These are phyloP conservation scores for Habropoda laboriosa DNA, from an alignment of 1,140 invertebrate species.

Conservation along the genomic window DNA sequence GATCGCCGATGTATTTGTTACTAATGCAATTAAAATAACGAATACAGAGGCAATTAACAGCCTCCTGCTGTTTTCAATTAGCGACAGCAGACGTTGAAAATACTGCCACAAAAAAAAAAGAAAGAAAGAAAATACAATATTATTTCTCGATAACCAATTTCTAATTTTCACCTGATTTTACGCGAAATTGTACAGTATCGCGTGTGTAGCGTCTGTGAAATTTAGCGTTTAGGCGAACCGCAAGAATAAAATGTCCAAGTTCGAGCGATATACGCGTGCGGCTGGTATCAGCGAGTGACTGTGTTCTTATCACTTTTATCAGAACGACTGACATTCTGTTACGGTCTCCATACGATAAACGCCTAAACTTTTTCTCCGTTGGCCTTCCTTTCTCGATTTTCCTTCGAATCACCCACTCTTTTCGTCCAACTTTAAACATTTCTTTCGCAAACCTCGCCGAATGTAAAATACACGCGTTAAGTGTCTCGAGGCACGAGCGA, in stretches of 20 bases:
- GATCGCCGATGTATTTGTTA: no score
- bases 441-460: no score
- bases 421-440: not conserved
- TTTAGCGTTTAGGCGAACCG: not conserved
- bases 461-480: no score
- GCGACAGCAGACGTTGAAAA: no score
- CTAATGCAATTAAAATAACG: no score
- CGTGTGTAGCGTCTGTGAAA: not conserved
- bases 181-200: not conserved
- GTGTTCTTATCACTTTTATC: slow-evolving; percentile 37
- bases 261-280: not conserved
- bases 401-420: not conserved
- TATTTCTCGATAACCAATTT: no score
- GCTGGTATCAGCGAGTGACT: slow-evolving; percentile 7
- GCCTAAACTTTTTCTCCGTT: not conserved
- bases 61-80: no score
- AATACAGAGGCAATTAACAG: no score
- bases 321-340: slow-evolving; percentile 14
- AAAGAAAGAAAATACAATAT: no score
- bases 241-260: not conserved
- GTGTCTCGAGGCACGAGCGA: no score
- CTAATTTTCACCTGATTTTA: no score
- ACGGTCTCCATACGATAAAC: slow-evolving; percentile 32
- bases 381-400: not conserved
- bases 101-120: no score